Percentiles rank a stretch among this genome's conserved stretches.
Evolutionary conservation across 2,888 invertebrate genomes (phyloP).

Genomic region (Dione vanillae): DNA sequence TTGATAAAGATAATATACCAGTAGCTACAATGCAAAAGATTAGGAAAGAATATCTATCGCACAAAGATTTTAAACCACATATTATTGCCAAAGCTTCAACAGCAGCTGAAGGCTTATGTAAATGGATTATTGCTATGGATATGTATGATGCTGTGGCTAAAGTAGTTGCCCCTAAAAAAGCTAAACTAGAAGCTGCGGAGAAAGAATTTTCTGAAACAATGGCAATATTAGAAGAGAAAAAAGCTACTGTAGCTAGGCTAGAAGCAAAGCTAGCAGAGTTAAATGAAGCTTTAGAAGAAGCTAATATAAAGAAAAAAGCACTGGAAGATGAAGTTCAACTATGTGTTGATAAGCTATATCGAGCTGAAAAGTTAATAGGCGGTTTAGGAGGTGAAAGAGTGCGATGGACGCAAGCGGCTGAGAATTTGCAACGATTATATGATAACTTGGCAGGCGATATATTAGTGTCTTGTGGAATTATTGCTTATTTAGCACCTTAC

Average conservation of each 20-base stretch:
- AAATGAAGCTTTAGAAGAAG: conserved; percentile 87
- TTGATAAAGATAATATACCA: conserved; percentile 94
- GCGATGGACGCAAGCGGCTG: conserved; percentile 92
- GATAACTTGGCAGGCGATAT: conserved; percentile 95
- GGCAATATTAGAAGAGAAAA: conserved; percentile 92
- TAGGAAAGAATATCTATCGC: conserved; percentile 88
- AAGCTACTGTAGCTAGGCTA: conserved; percentile 89
- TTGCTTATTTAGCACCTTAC: conserved; percentile 95
- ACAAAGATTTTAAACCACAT: conserved; percentile 91
- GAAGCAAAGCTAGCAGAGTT: conserved; percentile 90
- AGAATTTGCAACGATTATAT: conserved; percentile 88
- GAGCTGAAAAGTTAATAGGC: conserved; percentile 94
- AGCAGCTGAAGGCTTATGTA: conserved; percentile 96
- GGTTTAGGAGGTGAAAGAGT: conserved; percentile 95
- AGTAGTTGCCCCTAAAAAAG: conserved; percentile 93
- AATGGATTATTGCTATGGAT: conserved; percentile 96
- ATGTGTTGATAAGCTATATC: conserved; percentile 92
- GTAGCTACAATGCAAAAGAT: conserved; percentile 88
- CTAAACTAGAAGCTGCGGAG: conserved; percentile 91
- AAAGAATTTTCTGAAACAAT: conserved; percentile 92
- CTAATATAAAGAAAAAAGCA: conserved; percentile 86
- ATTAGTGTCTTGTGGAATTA: conserved; percentile 93
- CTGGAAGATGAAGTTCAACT: conserved; percentile 89
- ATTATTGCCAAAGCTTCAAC: conserved; percentile 95
- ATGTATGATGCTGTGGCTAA: conserved; percentile 93